Conservation (phyloP, 1,140 invertebrate genomes). For the Apolygus lucorum region DNA sequence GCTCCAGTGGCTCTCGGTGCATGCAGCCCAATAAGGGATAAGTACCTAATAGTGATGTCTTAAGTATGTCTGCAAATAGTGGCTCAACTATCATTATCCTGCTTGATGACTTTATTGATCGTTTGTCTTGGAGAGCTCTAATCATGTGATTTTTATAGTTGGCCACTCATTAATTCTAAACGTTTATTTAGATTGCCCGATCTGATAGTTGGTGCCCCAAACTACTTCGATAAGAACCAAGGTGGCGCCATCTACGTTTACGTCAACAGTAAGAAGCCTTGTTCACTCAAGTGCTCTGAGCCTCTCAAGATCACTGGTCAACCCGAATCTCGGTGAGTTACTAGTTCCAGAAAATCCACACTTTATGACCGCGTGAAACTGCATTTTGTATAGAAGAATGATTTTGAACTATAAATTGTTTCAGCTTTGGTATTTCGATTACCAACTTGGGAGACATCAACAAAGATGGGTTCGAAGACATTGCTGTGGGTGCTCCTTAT, state of each 20-base stretch:
- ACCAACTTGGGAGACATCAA: slow-evolving; percentile 83
- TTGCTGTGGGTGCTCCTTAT: slow-evolving; percentile 87
- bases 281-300: slow-evolving; percentile 41
- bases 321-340: slow-evolving; percentile 52
- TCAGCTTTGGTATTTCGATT: slow-evolving; percentile 73
- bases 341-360: too few species aligned
- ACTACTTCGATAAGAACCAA: slow-evolving; percentile 68
- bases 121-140: too few species aligned
- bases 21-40: too few species aligned
- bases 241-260: slow-evolving; percentile 90
- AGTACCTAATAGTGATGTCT: too few species aligned
- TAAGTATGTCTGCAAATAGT: too few species aligned
- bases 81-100: too few species aligned
- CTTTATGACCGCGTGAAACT: too few species aligned
- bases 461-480: slow-evolving; percentile 78
- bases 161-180: too few species aligned
- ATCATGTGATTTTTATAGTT: too few species aligned
- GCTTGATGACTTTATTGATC: too few species aligned
- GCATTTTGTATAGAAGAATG: too few species aligned
- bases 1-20: too few species aligned
- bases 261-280: slow-evolving; percentile 45
- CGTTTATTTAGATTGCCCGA: slow-evolving; percentile 67
- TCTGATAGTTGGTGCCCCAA: slow-evolving; percentile 82
- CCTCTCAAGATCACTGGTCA: slow-evolving; percentile 57
- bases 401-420: neutral